Evolutionary conservation across 2,888 invertebrate species (phyloP).

Genomic region (Rhagonycha lutea): DNA sequence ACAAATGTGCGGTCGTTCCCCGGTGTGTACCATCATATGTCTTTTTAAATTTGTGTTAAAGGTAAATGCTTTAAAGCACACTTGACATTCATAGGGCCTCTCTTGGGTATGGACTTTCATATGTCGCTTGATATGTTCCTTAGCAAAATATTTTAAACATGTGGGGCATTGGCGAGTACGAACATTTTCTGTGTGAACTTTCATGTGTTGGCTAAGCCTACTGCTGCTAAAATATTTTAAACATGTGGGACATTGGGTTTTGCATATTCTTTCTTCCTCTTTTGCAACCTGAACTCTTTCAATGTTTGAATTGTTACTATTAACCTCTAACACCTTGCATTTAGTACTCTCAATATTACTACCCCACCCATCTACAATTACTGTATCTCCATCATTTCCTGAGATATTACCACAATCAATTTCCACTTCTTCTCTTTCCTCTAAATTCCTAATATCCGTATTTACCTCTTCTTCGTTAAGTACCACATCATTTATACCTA

Average conservation of each 20-base stretch:
- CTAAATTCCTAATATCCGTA: background rate
- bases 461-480: background rate
- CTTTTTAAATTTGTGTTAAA: slow-evolving; percentile 26
- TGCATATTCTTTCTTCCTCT: background rate
- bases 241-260: slow-evolving; percentile 12
- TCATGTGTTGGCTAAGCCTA: slow-evolving; percentile 35
- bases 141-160: slow-evolving; percentile 22
- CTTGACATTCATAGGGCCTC: slow-evolving; percentile 51
- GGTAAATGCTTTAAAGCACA: slow-evolving; percentile 47
- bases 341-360: background rate
- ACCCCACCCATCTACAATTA: background rate
- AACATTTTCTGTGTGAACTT: slow-evolving; percentile 9
- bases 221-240: slow-evolving; percentile 21
- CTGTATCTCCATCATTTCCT: background rate
- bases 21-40: slow-evolving; percentile 29
- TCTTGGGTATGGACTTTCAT: slow-evolving; percentile 50
- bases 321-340: background rate
- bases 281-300: background rate
- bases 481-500: background rate
- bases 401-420: background rate
- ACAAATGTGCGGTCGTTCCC: slow-evolving; percentile 26
- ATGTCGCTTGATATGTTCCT: slow-evolving; percentile 35
- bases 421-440: slow-evolving; percentile 5
- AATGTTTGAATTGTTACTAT: background rate
- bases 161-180: slow-evolving; percentile 17